phyloP scores from a whole-genome alignment of 2,888 invertebrate genomes.

The Elysia crispata region DNA sequence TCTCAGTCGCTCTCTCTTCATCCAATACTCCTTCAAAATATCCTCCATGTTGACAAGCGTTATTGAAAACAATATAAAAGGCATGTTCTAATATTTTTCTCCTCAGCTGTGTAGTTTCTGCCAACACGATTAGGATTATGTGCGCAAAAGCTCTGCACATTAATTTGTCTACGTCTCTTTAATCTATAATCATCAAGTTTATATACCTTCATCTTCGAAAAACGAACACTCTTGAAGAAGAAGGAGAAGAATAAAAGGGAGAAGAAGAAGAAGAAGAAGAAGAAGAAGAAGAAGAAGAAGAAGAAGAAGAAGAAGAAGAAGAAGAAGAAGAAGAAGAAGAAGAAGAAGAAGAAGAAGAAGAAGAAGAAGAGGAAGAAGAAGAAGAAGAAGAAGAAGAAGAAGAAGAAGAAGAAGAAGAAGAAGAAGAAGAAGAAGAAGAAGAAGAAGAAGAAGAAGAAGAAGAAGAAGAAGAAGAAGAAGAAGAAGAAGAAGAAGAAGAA shows the following conservation, averaged over 20 bases:
- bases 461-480: constrained; percentile 37
- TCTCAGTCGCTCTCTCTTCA: too few species aligned
- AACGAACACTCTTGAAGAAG: too few species aligned
- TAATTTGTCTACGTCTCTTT: too few species aligned
- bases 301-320: constrained; percentile 35
- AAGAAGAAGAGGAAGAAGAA: constrained; percentile 21
- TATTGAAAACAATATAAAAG: too few species aligned
- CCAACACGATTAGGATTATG: too few species aligned
- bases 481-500: constrained; percentile 37
- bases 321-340: constrained; percentile 33
- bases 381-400: constrained; percentile 31
- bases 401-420: constrained; percentile 34
- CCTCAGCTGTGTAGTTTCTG: too few species aligned
- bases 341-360: constrained; percentile 34
- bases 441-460: constrained; percentile 36
- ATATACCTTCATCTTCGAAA: too few species aligned
- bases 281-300: constrained; percentile 34
- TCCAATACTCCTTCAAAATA: too few species aligned
- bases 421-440: constrained; percentile 39
- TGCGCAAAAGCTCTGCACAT: too few species aligned
- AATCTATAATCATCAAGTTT: too few species aligned
- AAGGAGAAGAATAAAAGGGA: constrained; percentile 31
- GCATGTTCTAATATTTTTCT: too few species aligned
- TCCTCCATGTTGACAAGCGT: too few species aligned
- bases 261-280: constrained; percentile 33